Evolutionary conservation across 2,113 vertebrate species (phyloP), one percentile per base, ranked within the genome.

Genomic region (Upupa epops): DNA sequence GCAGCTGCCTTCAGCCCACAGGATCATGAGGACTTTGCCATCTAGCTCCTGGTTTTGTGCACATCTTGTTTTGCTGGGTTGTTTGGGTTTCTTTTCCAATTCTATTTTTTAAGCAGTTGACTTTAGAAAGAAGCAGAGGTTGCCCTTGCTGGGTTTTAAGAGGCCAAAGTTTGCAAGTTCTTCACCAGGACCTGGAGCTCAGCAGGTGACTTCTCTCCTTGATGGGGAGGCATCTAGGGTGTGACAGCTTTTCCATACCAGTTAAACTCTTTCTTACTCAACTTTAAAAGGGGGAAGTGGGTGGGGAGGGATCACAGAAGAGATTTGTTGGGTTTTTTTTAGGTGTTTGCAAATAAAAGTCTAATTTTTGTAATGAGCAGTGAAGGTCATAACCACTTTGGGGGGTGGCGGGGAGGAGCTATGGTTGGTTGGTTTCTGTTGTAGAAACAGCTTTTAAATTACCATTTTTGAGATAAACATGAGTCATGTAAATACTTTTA

Each of bases 1-100:
- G 98, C 98, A 29, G 98, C 98, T 0, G 98, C 99, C 92, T 99
- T 99, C 96, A 99, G 98, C 91, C 98, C 98, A 0, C 87, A 94
- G 13, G 96, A 98, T 88, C 98, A 98, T 3, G 98, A 98, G 4
- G 99, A 99, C 96, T 98, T 97, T 16, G 98, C 98, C 83, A 98
- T 99, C 96, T 99, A 97, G 28, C 1, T 54, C 46, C 4, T 32
- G 52, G 24, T 64, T 28, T 31, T 16, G 13, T n/a, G 80, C 32
- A 2, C 49, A 5, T 74, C 73, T 71, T 4, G 1, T 48, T n/a
- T 40, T 52, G 26, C 36, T 52, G 66, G 9, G 46, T 64, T 22
- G 18, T 72, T 5, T 45, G 65, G 34, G 45, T 45, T 14, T 66
- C 68, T 56, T 15, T 8, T 1, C 0, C 4, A 15, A 7, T 5